Base-by-base conservation (phyloP, 1,140 invertebrate species). In the Cydia pomonella region DNA sequence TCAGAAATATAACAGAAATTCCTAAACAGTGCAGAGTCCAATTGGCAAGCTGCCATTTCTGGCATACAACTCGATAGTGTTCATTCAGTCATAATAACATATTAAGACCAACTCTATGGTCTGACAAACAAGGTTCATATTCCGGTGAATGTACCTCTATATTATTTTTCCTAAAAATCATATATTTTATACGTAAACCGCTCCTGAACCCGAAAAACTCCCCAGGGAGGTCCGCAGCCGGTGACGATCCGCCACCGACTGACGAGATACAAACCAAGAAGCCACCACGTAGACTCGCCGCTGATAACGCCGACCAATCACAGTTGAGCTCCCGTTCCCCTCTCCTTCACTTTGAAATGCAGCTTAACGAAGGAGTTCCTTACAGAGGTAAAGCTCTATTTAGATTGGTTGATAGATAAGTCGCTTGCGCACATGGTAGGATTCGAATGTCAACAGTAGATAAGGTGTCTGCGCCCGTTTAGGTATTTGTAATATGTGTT, bases 351-450 rank as follows among this genome's bases (percentile, higher is more conserved):
- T 13, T 1, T 18, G 38, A 9, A 5, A 13, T 13, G 6, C 16
- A 13, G 5, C 3, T 5, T 2, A 27, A 16, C 27, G 3, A 13
- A 18, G n/a, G 72, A 12, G 23, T 47, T 29, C 33, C 63, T 66
- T 71, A 25, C 12, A 71, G 9, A 12, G 21, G 23, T 47, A 72
- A 23, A 73, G 82, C 25, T 86, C 86, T 72, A 76, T 1, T 71
- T 80, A 79, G 2, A 69, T 2, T 87, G 84, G 89, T 80, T 13
- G 18, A 18, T 73, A 73, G 83, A 84, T 84, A 80, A 77, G 77
- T 75, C 78, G 84, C 88, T 91, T 92, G 91, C 90, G 90, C 88
- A 92, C 91, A 92, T 90, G 86, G 82, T 87, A 84, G 84, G n/a
- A 50, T 50, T 5, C 83, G 84, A 90, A 82, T 90, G 89, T 92